These are phyloP conservation scores for Oreochromis tanganicae DNA, from an alignment of 2,113 vertebrate species.

Conservation along the genomic window DNA sequence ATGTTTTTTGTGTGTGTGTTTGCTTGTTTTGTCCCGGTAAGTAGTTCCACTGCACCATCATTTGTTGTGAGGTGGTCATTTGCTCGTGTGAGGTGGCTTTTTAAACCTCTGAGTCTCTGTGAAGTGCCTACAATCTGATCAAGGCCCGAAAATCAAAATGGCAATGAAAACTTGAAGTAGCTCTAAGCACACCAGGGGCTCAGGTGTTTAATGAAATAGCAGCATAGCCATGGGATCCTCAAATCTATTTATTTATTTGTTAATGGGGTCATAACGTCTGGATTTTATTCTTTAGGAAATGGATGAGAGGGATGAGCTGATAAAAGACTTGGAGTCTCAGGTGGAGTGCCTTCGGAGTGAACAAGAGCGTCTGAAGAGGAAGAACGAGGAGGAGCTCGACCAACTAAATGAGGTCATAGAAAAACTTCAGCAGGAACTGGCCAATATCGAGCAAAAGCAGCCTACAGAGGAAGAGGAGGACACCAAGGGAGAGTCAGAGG, in stretches of 20 bases:
- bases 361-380: constrained; percentile 81
- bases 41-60: constrained; percentile 14
- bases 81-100: constrained; percentile 39
- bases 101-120: constrained; percentile 44
- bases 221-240: background rate
- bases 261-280: background rate
- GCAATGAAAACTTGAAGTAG: background rate
- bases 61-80: constrained; percentile 47
- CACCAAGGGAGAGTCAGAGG: constrained; percentile 57
- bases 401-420: constrained; percentile 91
- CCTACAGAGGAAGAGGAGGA: constrained; percentile 67
- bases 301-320: constrained; percentile 79
- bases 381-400: constrained; percentile 83
- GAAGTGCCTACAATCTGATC: background rate
- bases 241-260: background rate
- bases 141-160: background rate
- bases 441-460: constrained; percentile 78
- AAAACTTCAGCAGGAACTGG: constrained; percentile 88
- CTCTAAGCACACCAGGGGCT: constrained; percentile 11
- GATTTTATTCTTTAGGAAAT: constrained; percentile 68
- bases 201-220: constrained; percentile 22
- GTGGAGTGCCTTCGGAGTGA: constrained; percentile 85
- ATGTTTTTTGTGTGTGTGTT: background rate
- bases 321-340: constrained; percentile 82
- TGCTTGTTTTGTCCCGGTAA: constrained; percentile 43